Conservation (phyloP, 1,140 invertebrate genomes). For the Anastatus disparis region DNA sequence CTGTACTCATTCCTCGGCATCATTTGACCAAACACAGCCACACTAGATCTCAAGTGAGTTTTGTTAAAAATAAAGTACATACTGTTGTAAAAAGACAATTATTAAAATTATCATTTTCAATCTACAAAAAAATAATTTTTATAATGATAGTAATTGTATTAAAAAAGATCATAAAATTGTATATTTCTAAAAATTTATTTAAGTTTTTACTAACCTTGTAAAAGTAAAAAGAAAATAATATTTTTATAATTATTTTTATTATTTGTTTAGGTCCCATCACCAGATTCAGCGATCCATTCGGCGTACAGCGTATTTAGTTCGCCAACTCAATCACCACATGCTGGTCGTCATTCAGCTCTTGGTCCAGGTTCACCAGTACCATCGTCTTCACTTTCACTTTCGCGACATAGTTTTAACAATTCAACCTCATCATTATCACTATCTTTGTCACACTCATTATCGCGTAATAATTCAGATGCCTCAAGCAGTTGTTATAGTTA, state of each 20-base stretch:
- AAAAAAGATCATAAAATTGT: no score
- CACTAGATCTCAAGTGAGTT: slow-evolving; percentile 60
- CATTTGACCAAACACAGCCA: slow-evolving; percentile 65
- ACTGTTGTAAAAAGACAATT: no score
- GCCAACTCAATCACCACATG: slow-evolving; percentile 85
- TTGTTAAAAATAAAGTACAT: no score
- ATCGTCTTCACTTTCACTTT: slow-evolving; percentile 63
- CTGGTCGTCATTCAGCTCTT: slow-evolving; percentile 78
- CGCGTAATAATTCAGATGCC: slow-evolving; percentile 90
- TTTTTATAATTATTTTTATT: no score
- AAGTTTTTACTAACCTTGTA: no score
- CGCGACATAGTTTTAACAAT: slow-evolving; percentile 65
- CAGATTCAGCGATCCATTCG: slow-evolving; percentile 87
- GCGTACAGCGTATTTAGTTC: slow-evolving; percentile 83
- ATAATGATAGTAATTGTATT: no score
- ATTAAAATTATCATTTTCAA: no score
- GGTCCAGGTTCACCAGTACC: slow-evolving; percentile 68
- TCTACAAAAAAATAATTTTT: no score
- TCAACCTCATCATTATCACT: slow-evolving; percentile 64
- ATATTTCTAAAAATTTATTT: no score
- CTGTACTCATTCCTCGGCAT: slow-evolving; percentile 73
- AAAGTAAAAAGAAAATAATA: no score
- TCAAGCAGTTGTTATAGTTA: slow-evolving; percentile 87
- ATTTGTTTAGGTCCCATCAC: slow-evolving; percentile 74
- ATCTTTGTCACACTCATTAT: slow-evolving; percentile 81